Percentiles rank a stretch among this genome's conserved stretches.
Evolutionary conservation across 2,113 vertebrate species (phyloP).

Genomic region (Sylvietta virens): DNA sequence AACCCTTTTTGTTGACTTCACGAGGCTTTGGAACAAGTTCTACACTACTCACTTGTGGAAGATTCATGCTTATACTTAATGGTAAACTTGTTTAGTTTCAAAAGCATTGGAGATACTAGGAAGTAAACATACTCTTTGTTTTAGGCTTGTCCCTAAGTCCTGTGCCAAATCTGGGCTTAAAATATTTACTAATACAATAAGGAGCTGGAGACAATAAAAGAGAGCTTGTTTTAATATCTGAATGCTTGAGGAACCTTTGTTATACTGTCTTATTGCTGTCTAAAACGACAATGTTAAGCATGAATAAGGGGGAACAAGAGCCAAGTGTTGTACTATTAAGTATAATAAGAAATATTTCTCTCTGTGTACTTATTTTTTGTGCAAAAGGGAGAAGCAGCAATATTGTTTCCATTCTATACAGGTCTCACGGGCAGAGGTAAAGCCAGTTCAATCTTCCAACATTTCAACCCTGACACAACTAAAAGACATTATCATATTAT

Average conservation of each 20-base stretch:
- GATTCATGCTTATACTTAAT: not conserved
- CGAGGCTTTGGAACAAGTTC: not conserved
- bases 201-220: not conserved
- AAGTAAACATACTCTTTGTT: not conserved
- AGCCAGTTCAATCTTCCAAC: not conserved
- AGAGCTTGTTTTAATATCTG: not conserved
- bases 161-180: not conserved
- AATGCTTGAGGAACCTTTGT: not conserved
- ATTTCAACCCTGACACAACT: not conserved
- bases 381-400: not conserved
- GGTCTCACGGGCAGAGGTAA: not conserved
- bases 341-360: not conserved
- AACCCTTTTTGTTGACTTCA: not conserved
- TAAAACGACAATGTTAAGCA: not conserved
- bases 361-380: not conserved
- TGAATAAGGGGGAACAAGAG: not conserved
- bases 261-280: not conserved
- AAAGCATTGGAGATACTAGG: not conserved
- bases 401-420: not conserved
- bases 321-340: not conserved
- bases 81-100: not conserved
- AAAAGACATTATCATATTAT: not conserved
- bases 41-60: not conserved
- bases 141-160: not conserved
- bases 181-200: constrained; percentile 7